Conservation (phyloP, 2,888 invertebrate genomes). For the Thecophora atra region DNA sequence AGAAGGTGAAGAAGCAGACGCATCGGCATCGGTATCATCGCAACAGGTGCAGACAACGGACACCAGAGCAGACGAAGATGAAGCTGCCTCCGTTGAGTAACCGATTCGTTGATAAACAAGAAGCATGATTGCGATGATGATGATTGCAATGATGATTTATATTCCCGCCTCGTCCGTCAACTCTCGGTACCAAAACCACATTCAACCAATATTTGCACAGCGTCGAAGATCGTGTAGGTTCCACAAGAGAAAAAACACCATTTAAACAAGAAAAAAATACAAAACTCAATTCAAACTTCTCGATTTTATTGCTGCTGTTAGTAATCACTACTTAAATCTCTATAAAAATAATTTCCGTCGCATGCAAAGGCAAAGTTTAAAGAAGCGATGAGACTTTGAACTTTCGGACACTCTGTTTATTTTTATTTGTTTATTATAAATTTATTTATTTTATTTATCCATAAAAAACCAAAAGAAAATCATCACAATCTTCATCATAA, state of each 20-base stretch:
- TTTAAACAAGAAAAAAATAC: neutral
- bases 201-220: neutral
- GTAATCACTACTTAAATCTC: neutral
- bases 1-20: constrained; percentile 6
- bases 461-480: neutral
- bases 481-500: too few relatives aligned
- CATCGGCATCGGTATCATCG: constrained; percentile 15
- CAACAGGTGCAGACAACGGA: neutral
- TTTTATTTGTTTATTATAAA: neutral
- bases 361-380: neutral
- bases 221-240: neutral
- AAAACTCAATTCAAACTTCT: neutral
- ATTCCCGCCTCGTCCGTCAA: neutral
- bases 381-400: neutral
- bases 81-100: neutral
- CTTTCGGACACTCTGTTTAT: neutral
- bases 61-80: neutral
- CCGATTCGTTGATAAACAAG: too few relatives aligned
- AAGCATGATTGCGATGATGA: too few relatives aligned
- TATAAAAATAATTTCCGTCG: neutral
- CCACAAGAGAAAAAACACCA: neutral
- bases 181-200: neutral
- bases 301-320: neutral
- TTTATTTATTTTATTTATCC: too few relatives aligned
- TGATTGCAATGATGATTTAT: neutral